A percentile compares a stretch with the other conserved stretches of the same genome.
Conservation (phyloP, 2,113 vertebrate genomes). For the Lates calcarifer region DNA sequence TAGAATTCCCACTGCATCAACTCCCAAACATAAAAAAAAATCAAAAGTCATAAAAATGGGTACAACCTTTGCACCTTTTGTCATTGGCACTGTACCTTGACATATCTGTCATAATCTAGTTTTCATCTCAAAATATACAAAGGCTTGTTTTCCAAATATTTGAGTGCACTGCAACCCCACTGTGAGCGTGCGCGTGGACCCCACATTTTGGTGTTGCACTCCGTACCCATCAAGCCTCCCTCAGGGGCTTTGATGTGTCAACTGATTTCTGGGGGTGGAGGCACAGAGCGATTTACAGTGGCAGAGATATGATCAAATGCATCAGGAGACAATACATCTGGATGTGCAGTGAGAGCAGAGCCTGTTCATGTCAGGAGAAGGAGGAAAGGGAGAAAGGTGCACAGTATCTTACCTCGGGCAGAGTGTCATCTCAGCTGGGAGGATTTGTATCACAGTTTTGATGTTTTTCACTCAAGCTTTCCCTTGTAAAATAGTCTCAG, state of each 20-base stretch:
- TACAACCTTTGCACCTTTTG: neutral
- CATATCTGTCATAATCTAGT: constrained; percentile 10
- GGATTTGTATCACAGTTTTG: constrained; percentile 25
- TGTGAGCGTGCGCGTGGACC: neutral
- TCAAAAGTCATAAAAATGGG: constrained; percentile 4
- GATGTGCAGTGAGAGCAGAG: constrained; percentile 31
- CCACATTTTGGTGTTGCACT: constrained; percentile 3
- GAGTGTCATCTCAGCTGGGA: constrained; percentile 54
- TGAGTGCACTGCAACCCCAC: neutral
- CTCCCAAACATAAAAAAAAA: neutral
- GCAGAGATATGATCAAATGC: constrained; percentile 60
- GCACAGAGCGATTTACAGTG: constrained; percentile 36
- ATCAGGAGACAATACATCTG: constrained; percentile 49
- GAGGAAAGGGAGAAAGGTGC: constrained; percentile 17
- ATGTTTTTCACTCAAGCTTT: constrained; percentile 30
- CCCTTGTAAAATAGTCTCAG: constrained; percentile 12
- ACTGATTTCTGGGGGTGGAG: constrained; percentile 38
- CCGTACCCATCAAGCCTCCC: constrained; percentile 14
- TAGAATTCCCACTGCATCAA: neutral
- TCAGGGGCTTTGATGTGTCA: constrained; percentile 52
- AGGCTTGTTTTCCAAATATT: neutral
- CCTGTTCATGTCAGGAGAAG: constrained; percentile 32
- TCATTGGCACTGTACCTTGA: neutral
- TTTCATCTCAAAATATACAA: constrained; percentile 24
- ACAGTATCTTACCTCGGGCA: constrained; percentile 47